These are phyloP conservation scores for Sebastes vulpes DNA, from an alignment of 2,797 vertebrate genomes.

Conservation along the genomic window DNA sequence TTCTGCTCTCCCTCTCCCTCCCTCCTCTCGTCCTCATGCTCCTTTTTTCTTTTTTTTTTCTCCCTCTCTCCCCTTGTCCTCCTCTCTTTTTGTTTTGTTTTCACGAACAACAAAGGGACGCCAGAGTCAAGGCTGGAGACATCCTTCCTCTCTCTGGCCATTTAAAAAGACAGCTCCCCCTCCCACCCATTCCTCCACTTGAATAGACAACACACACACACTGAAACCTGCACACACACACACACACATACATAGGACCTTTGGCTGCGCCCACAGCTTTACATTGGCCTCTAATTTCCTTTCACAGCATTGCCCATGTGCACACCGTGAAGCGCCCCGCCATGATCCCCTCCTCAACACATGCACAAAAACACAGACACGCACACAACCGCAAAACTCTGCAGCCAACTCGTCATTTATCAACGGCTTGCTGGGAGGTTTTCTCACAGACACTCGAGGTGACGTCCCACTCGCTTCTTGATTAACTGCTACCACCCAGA, in stretches of 20 bases:
- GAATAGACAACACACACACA: slow-evolving; percentile 50
- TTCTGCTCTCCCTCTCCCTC: slow-evolving; percentile 45
- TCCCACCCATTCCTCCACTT: slow-evolving; percentile 56
- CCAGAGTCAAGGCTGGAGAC: slow-evolving; percentile 78
- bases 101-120: slow-evolving; percentile 82
- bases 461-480: slow-evolving; percentile 50
- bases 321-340: slow-evolving; percentile 14
- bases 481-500: slow-evolving; percentile 66
- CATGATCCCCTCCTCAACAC: background rate
- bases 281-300: slow-evolving; percentile 69
- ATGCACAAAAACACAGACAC: slow-evolving; percentile 13
- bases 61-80: slow-evolving; percentile 54
- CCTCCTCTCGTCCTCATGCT: slow-evolving; percentile 54
- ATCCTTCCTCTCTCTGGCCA: slow-evolving; percentile 71
- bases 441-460: slow-evolving; percentile 58
- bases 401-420: slow-evolving; percentile 65
- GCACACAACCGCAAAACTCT: slow-evolving; percentile 10
- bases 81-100: slow-evolving; percentile 82
- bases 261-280: slow-evolving; percentile 68
- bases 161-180: slow-evolving; percentile 70
- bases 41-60: slow-evolving; percentile 23
- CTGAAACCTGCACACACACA: background rate
- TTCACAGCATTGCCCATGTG: slow-evolving; percentile 37
- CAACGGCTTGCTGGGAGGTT: slow-evolving; percentile 46
- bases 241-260: slow-evolving; percentile 18